Conservation (phyloP, 2,113 vertebrate species). For the Caloenas nicobarica region DNA sequence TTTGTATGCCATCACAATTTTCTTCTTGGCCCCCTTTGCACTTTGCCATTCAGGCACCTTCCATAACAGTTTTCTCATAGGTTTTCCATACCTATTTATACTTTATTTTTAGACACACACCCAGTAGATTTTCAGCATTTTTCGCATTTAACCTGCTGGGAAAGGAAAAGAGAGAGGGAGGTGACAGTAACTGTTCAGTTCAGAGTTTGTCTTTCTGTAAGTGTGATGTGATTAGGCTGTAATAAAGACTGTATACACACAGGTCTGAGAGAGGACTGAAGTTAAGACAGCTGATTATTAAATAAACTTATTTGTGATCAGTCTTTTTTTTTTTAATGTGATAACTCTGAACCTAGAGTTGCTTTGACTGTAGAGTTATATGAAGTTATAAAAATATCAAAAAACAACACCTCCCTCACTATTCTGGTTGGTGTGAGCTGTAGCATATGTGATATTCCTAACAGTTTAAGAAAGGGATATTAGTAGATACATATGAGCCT, state of each 20-base stretch:
- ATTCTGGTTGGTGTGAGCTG: constrained; percentile 40
- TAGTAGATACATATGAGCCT: background rate
- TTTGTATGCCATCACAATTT: constrained; percentile 61
- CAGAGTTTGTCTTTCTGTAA: background rate
- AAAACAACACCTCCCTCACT: constrained; percentile 24
- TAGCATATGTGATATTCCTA: constrained; percentile 20
- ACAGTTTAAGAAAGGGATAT: constrained; percentile 12
- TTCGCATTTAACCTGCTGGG: constrained; percentile 24
- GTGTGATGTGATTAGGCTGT: background rate
- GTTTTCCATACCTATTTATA: constrained; percentile 44
- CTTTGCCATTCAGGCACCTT: constrained; percentile 20
- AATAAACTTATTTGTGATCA: background rate
- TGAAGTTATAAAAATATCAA: constrained; percentile 35
- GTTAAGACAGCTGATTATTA: background rate
- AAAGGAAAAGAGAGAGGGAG: constrained; percentile 32
- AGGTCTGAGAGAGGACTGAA: background rate
- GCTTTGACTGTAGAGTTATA: constrained; percentile 11
- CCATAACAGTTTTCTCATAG: constrained; percentile 11
- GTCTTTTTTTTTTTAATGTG: background rate
- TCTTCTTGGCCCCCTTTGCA: constrained; percentile 58
- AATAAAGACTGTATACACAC: background rate
- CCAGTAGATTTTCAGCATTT: constrained; percentile 39
- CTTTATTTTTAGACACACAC: constrained; percentile 41
- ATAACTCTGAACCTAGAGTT: constrained; percentile 1
- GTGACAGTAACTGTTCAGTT: background rate